These are phyloP conservation scores for Abrostola tripartita DNA, from an alignment of 2,888 invertebrate species.

Conservation along the genomic window DNA sequence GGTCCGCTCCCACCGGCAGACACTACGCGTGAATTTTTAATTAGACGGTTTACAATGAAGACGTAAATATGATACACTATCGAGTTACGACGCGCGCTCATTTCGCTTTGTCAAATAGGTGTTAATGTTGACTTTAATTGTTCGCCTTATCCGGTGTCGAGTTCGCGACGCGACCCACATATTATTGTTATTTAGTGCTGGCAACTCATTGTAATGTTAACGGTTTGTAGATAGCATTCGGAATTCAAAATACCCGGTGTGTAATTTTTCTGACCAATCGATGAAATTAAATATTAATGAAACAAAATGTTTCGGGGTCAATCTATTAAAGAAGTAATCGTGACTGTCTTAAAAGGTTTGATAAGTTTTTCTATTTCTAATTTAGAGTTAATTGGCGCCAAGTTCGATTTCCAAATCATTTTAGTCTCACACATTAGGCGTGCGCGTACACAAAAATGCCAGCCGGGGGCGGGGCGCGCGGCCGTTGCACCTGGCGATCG, in stretches of 20 bases:
- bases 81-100: conserved; percentile 63
- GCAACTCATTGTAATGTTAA: conserved; percentile 81
- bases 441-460: conserved; percentile 82
- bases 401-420: conserved; percentile 70
- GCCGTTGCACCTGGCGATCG: conserved; percentile 86
- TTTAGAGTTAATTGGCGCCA: conserved; percentile 61
- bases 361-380: conserved; percentile 44
- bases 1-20: conserved; percentile 58
- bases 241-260: conserved; percentile 68
- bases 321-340: conserved; percentile 39
- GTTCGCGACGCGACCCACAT: conserved; percentile 81
- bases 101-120: conserved; percentile 68
- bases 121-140: conserved; percentile 79
- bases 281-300: conserved; percentile 40
- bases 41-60: conserved; percentile 68
- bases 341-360: conserved; percentile 40
- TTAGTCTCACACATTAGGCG: conserved; percentile 76
- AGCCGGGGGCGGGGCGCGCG: conserved; percentile 79
- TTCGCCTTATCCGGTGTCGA: conserved; percentile 78
- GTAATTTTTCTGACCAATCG: conserved; percentile 56
- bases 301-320: conserved; percentile 44
- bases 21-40: conserved; percentile 66
- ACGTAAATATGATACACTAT: conserved; percentile 64
- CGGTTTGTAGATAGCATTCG: conserved; percentile 74
- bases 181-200: conserved; percentile 77